Percentiles rank a stretch among this genome's conserved stretches.
phyloP scores from a whole-genome alignment of 2,888 invertebrate species.

The Stenodema calcarata region DNA sequence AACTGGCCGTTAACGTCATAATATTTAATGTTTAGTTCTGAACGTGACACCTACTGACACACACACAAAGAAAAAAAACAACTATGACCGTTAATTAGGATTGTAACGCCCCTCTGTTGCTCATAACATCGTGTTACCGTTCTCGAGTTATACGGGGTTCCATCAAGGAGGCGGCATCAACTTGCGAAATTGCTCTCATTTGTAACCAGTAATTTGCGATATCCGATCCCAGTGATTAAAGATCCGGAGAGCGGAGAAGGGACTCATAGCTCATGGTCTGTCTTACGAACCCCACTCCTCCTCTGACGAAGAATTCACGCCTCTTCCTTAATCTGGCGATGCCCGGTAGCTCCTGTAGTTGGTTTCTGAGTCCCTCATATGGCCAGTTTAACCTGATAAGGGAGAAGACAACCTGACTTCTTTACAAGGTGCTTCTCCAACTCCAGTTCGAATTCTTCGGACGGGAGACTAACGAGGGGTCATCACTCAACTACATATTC shows the following conservation, averaged over 20 bases:
- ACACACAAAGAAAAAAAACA: too few relatives aligned
- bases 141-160: background rate
- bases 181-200: constrained; percentile 7
- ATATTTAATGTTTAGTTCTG: too few relatives aligned
- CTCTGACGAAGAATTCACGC: background rate
- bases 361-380: background rate
- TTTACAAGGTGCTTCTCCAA: background rate
- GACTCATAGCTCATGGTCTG: background rate
- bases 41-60: too few relatives aligned
- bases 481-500: background rate
- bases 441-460: background rate
- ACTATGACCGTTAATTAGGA: background rate
- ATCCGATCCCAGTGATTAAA: constrained; percentile 10
- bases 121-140: background rate
- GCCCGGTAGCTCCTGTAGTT: background rate
- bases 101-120: background rate
- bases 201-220: constrained; percentile 8
- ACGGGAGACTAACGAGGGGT: background rate
- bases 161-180: background rate
- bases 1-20: too few relatives aligned
- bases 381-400: background rate
- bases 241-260: background rate
- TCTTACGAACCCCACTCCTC: background rate
- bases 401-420: background rate
- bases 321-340: background rate